A percentile compares a stretch with the other conserved stretches of the same genome.
These are phyloP conservation scores for Idaea dimidiata DNA, from an alignment of 2,888 invertebrate species.

Conservation along the genomic window DNA sequence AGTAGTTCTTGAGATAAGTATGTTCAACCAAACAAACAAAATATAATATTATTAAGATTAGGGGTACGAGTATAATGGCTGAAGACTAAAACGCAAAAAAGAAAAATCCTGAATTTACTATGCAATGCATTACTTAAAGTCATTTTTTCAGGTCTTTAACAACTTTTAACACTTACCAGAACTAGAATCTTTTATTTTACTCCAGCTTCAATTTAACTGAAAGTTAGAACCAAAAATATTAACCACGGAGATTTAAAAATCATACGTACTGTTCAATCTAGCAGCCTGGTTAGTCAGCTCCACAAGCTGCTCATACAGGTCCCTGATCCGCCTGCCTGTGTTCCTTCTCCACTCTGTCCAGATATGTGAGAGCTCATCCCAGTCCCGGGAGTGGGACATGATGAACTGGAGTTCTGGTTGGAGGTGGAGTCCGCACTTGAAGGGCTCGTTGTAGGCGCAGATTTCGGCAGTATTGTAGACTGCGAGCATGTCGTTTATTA, in stretches of 20 bases:
- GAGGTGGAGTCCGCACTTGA: conserved; percentile 89
- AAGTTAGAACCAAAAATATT: no score
- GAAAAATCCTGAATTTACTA: no score
- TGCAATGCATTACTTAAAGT: no score
- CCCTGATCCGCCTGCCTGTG: conserved; percentile 89
- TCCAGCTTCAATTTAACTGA: no score
- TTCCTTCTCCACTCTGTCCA: conserved; percentile 96
- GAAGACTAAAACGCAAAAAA: no score
- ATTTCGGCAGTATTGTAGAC: conserved; percentile 92
- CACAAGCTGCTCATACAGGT: conserved; percentile 89
- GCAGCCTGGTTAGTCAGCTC: conserved; percentile 91
- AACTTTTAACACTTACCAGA: no score
- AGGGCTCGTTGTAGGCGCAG: conserved; percentile 91
- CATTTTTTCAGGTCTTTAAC: no score
- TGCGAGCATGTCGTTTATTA: conserved; percentile 93
- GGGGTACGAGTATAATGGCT: no score
- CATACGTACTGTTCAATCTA: conserved; percentile 86
- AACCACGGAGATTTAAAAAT: background rate
- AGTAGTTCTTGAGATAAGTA: no score
- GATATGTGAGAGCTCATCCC: conserved; percentile 92
- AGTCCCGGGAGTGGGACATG: conserved; percentile 89
- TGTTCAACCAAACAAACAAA: no score
- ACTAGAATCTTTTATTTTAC: no score
- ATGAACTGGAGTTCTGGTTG: conserved; percentile 89
- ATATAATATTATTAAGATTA: no score